A percentile compares a stretch with the other conserved stretches of the same genome.
phyloP scores from a whole-genome alignment of 2,888 invertebrate genomes.

The Halocaridina rubra region DNA sequence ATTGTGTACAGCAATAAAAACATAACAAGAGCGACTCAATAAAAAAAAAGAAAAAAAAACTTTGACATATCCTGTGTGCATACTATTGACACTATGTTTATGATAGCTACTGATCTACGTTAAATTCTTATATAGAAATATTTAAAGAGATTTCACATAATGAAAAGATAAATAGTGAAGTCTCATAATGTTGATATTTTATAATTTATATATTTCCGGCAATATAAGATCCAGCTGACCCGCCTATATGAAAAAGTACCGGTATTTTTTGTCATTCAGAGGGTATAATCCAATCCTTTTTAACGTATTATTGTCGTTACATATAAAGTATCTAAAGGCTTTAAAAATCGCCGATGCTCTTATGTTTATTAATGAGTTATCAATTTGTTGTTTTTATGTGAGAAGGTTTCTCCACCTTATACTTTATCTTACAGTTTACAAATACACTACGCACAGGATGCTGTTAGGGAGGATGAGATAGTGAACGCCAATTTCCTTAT shows the following conservation, averaged over 20 bases:
- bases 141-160: not conserved
- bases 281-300: not conserved
- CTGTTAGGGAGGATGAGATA: too few relatives aligned
- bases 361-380: too few relatives aligned
- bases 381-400: not conserved
- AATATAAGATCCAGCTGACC: conserved; percentile 40
- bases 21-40: too few relatives aligned
- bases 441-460: conserved; percentile 47
- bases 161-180: too few relatives aligned
- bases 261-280: not conserved
- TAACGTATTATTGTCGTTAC: not conserved
- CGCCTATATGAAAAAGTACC: conserved; percentile 25
- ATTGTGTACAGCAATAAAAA: too few relatives aligned
- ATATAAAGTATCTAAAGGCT: not conserved
- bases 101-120: not conserved
- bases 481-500: too few relatives aligned
- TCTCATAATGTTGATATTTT: too few relatives aligned
- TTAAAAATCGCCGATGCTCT: not conserved
- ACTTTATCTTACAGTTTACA: conserved; percentile 39
- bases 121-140: not conserved
- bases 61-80: too few relatives aligned
- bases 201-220: conserved; percentile 24
- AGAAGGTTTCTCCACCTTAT: not conserved
- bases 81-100: too few relatives aligned
- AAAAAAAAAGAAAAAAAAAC: too few relatives aligned